Evolutionary conservation across 2,113 vertebrate species (phyloP).

Genomic region (Zosterops lateralis): DNA sequence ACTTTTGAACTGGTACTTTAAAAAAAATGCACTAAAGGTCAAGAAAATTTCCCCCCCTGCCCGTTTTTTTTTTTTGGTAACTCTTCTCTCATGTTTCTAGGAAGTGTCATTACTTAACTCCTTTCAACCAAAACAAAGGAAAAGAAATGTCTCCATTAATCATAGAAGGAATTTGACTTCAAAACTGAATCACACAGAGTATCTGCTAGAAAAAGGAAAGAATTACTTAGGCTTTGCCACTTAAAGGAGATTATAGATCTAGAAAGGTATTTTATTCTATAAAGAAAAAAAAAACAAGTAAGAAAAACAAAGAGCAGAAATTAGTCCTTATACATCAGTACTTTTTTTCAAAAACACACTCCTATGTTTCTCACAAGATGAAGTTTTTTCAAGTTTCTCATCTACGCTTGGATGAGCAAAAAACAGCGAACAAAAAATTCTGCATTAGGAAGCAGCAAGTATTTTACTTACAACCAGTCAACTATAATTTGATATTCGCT

Average conservation of each 20-base stretch:
- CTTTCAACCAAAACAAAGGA: neutral
- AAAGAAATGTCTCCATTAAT: neutral
- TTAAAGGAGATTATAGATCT: neutral
- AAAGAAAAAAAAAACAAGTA: neutral
- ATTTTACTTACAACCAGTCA: neutral
- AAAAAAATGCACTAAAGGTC: conserved; percentile 11
- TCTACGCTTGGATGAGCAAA: neutral
- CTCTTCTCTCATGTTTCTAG: neutral
- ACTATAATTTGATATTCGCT: neutral
- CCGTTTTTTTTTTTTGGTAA: neutral
- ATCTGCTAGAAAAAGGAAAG: neutral
- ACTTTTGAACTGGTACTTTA: neutral
- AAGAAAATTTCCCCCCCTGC: neutral
- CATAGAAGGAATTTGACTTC: neutral
- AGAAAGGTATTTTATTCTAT: neutral
- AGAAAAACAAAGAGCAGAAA: neutral
- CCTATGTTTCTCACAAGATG: neutral
- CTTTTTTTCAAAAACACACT: neutral
- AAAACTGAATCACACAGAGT: neutral
- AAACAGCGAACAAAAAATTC: neutral
- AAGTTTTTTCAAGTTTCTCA: neutral
- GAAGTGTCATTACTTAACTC: neutral
- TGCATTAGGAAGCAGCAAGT: neutral
- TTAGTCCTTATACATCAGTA: neutral
- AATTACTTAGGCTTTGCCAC: neutral